Evolutionary conservation across 1,140 invertebrate genomes (phyloP).

Genomic region (Drosophila teissieri): DNA sequence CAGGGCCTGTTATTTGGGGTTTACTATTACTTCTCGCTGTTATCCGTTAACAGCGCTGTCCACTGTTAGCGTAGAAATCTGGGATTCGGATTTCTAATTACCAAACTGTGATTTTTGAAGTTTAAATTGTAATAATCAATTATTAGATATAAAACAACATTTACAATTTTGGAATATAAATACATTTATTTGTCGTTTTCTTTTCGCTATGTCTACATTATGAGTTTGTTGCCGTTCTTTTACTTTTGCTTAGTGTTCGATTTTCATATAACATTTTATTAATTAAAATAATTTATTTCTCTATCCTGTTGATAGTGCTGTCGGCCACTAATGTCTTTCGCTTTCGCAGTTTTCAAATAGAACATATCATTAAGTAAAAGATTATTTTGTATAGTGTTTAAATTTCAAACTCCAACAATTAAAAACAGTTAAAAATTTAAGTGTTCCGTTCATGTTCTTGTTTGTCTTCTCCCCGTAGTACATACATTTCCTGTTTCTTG

Average conservation of each 20-base stretch:
- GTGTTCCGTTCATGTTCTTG: slow-evolving; percentile 35
- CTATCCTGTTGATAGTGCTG: slow-evolving; percentile 50
- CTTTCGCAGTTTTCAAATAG: slow-evolving; percentile 49
- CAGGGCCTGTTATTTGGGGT: slow-evolving; percentile 8
- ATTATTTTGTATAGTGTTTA: slow-evolving; percentile 60
- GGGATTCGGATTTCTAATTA: background rate
- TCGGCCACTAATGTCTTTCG: slow-evolving; percentile 62
- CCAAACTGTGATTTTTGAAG: background rate
- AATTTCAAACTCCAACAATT: slow-evolving; percentile 81
- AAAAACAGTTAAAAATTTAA: slow-evolving; percentile 82
- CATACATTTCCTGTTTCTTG: slow-evolving; percentile 69
- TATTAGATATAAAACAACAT: background rate
- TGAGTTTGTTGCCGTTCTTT: slow-evolving; percentile 53
- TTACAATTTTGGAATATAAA: slow-evolving; percentile 71
- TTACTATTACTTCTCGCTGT: slow-evolving; percentile 18
- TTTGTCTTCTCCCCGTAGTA: slow-evolving; percentile 55
- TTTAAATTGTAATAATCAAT: too few species aligned
- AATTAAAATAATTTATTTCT: slow-evolving; percentile 77
- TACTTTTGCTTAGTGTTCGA: slow-evolving; percentile 37
- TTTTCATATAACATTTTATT: slow-evolving; percentile 76
- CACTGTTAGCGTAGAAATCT: slow-evolving; percentile 6
- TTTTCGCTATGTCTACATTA: slow-evolving; percentile 73
- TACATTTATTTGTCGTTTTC: slow-evolving; percentile 82
- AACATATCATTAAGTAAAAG: slow-evolving; percentile 75
- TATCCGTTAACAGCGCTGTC: slow-evolving; percentile 5